Percentiles rank a stretch among this genome's conserved stretches.
These are phyloP conservation scores for Oplegnathus fasciatus DNA, from an alignment of 2,113 vertebrate genomes.

Conservation along the genomic window DNA sequence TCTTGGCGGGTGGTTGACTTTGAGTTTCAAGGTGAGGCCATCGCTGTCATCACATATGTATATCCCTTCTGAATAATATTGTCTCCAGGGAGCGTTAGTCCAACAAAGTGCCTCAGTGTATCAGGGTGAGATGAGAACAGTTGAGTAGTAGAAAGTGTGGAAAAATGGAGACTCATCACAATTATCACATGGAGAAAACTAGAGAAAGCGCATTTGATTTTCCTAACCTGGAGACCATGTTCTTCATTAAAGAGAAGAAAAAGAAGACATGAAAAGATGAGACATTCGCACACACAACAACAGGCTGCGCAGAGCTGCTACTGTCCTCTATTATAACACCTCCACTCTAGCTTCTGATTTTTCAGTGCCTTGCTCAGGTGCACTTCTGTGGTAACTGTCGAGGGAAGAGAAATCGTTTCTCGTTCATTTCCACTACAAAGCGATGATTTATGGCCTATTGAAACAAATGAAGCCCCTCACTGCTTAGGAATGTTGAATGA, in stretches of 20 bases:
- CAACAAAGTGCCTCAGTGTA: constrained; percentile 28
- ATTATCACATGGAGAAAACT: background rate
- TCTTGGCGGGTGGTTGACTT: constrained; percentile 44
- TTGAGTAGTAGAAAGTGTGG: background rate
- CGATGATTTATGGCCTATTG: constrained; percentile 54
- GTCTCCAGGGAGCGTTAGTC: constrained; percentile 44
- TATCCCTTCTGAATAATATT: constrained; percentile 45
- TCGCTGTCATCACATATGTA: constrained; percentile 39
- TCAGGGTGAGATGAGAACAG: constrained; percentile 8
- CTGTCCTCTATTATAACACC: background rate
- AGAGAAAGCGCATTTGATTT: background rate
- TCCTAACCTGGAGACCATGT: background rate
- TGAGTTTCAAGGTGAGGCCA: constrained; percentile 63
- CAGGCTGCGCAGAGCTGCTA: background rate
- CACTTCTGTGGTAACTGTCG: background rate
- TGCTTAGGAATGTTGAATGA: constrained; percentile 24
- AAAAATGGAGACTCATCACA: background rate
- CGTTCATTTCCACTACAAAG: background rate
- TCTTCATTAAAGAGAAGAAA: background rate
- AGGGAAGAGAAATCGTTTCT: background rate
- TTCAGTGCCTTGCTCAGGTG: constrained; percentile 25
- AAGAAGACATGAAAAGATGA: background rate
- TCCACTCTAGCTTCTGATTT: background rate
- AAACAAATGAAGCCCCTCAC: constrained; percentile 43
- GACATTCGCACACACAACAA: background rate